Percentiles rank a stretch among this genome's conserved stretches.
Evolutionary conservation across 1,140 invertebrate species (phyloP).

Genomic region (Hirudo medicinalis): DNA sequence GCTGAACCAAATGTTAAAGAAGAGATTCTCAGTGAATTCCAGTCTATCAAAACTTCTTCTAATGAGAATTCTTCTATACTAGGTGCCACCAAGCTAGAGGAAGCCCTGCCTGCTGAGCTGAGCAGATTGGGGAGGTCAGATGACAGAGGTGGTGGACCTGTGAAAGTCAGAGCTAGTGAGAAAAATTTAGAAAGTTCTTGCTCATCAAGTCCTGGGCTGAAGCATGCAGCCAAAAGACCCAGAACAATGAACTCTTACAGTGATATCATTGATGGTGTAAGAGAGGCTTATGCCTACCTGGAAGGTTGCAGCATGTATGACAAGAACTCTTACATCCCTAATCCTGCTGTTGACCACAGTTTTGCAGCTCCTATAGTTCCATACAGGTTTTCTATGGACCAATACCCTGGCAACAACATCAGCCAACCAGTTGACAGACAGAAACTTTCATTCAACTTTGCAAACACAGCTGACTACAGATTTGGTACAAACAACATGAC

Average conservation of each 20-base stretch:
- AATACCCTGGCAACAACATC: no score
- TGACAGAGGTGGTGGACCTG: not conserved
- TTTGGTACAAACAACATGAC: no score
- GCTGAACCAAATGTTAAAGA: not conserved
- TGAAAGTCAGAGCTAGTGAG: not conserved
- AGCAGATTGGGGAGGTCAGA: no score
- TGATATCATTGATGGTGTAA: constrained; percentile 21
- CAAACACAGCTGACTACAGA: no score
- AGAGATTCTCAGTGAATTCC: not conserved
- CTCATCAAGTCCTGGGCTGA: constrained; percentile 12
- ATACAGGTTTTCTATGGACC: no score
- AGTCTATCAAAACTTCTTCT: not conserved
- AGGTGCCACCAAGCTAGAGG: constrained; percentile 9
- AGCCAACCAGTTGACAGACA: no score
- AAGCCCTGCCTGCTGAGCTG: constrained; percentile 13
- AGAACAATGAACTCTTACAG: constrained; percentile 19
- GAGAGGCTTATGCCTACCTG: constrained; percentile 18
- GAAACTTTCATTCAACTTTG: no score
- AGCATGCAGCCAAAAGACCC: constrained; percentile 20
- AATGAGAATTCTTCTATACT: not conserved
- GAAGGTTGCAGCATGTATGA: constrained; percentile 14
- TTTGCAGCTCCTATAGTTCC: not conserved
- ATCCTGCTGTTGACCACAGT: not conserved
- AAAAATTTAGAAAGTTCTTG: constrained; percentile 9
- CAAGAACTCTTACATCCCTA: no score